Conservation (phyloP, 1,140 invertebrate genomes). For the Trichogramma pretiosum region DNA sequence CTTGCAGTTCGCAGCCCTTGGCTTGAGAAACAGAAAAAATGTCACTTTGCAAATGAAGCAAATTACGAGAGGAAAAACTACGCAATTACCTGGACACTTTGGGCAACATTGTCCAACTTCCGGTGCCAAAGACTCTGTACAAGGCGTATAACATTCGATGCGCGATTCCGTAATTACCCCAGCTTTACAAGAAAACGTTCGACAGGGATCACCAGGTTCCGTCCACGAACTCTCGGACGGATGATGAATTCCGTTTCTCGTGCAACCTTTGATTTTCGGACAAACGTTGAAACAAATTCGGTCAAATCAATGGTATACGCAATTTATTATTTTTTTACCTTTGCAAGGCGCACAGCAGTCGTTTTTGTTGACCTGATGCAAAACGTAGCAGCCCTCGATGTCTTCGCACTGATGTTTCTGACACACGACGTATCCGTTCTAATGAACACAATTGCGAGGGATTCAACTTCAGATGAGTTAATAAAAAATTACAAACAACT, state of each 20-base stretch:
- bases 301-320: neutral
- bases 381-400: constrained; percentile 58
- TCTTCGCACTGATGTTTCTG: constrained; percentile 53
- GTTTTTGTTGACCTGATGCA: constrained; percentile 47
- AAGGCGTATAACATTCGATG: constrained; percentile 71
- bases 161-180: constrained; percentile 72
- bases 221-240: constrained; percentile 69
- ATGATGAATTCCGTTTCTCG: constrained; percentile 59
- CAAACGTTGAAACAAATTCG: neutral
- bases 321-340: constrained; percentile 43
- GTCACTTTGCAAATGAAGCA: constrained; percentile 53
- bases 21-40: too few species aligned
- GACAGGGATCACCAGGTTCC: constrained; percentile 60
- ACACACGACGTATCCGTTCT: constrained; percentile 69
- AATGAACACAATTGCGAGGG: neutral
- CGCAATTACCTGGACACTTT: constrained; percentile 59
- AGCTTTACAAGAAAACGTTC: constrained; percentile 63
- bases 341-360: constrained; percentile 61
- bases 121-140: constrained; percentile 58
- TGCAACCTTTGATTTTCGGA: constrained; percentile 54
- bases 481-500: neutral
- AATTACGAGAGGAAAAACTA: neutral
- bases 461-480: neutral
- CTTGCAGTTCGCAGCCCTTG: too few species aligned
- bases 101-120: constrained; percentile 71